These are phyloP conservation scores for Nowickia ferox DNA, from an alignment of 2,888 invertebrate species.

Conservation along the genomic window DNA sequence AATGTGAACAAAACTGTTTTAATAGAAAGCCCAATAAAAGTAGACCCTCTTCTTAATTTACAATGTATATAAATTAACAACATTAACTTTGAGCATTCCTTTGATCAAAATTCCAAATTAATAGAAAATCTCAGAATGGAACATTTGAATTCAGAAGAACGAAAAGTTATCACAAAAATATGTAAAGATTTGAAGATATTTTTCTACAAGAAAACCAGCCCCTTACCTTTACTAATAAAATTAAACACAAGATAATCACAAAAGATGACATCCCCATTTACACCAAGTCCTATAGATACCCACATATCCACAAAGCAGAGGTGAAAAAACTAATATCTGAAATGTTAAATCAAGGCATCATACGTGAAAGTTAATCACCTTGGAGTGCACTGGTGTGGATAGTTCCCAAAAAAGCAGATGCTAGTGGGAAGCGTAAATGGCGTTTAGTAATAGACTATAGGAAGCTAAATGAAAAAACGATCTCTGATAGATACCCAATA, in stretches of 20 bases:
- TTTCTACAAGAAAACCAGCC: slow-evolving; percentile 34
- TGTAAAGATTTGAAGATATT: slow-evolving; percentile 50
- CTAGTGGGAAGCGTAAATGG: slow-evolving; percentile 53
- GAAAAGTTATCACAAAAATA: slow-evolving; percentile 14
- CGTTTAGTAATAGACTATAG: slow-evolving; percentile 41
- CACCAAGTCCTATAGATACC: slow-evolving; percentile 30
- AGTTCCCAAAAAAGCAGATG: slow-evolving; percentile 42
- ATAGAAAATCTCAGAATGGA: slow-evolving; percentile 13
- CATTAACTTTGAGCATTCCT: not conserved
- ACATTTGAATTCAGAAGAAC: slow-evolving; percentile 25
- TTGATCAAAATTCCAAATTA: not conserved
- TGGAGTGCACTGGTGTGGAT: slow-evolving; percentile 49
- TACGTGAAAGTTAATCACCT: slow-evolving; percentile 56
- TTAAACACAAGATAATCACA: slow-evolving; percentile 39
- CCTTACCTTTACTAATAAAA: slow-evolving; percentile 35
- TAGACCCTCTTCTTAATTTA: slow-evolving; percentile 2
- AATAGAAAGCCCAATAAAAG: slow-evolving; percentile 59
- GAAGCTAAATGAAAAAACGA: slow-evolving; percentile 27
- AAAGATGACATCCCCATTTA: slow-evolving; percentile 20
- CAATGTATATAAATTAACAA: slow-evolving; percentile 10
- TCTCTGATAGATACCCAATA: slow-evolving; percentile 30
- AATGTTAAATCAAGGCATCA: slow-evolving; percentile 48
- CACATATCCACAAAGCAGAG: slow-evolving; percentile 16
- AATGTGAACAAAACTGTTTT: slow-evolving; percentile 37
- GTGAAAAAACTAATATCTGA: slow-evolving; percentile 5